phyloP scores from a whole-genome alignment of 64 coral and sea anemone genomes.

The Acropora tenuis region DNA sequence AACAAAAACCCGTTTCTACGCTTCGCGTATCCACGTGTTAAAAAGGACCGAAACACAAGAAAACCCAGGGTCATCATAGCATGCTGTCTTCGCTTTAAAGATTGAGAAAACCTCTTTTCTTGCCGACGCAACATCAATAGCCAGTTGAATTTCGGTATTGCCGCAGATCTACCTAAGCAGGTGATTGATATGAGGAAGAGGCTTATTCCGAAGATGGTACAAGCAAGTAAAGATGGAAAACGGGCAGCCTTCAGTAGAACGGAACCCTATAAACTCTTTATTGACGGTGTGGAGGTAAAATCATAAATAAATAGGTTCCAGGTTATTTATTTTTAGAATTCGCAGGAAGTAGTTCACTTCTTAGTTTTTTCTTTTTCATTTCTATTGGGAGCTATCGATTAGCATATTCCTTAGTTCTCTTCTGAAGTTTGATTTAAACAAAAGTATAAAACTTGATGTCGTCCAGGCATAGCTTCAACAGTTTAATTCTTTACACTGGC shows the following conservation, averaged over 20 bases:
- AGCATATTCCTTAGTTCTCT: background rate
- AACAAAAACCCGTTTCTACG: no score
- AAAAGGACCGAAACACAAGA: constrained; percentile 21
- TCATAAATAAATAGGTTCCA: background rate
- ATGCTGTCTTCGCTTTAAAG: constrained; percentile 24
- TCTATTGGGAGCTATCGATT: background rate
- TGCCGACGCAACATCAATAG: background rate
- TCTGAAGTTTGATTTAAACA: background rate
- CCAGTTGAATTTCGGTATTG: background rate
- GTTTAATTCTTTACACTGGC: background rate
- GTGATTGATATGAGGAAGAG: constrained; percentile 47
- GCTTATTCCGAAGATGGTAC: constrained; percentile 5
- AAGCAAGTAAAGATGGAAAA: constrained; percentile 35
- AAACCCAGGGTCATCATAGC: constrained; percentile 31
- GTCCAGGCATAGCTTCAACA: background rate
- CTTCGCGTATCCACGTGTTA: background rate
- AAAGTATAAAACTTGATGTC: no score
- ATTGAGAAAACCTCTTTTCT: background rate
- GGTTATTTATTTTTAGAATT: background rate
- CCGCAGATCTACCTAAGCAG: constrained; percentile 9
- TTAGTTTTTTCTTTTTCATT: background rate
- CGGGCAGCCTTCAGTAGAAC: constrained; percentile 22
- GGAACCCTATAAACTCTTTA: constrained; percentile 6
- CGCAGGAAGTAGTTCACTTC: background rate
- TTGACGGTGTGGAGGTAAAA: no score